Conservation (phyloP, 2,113 vertebrate genomes). For the Orientallactaga bullata region DNA sequence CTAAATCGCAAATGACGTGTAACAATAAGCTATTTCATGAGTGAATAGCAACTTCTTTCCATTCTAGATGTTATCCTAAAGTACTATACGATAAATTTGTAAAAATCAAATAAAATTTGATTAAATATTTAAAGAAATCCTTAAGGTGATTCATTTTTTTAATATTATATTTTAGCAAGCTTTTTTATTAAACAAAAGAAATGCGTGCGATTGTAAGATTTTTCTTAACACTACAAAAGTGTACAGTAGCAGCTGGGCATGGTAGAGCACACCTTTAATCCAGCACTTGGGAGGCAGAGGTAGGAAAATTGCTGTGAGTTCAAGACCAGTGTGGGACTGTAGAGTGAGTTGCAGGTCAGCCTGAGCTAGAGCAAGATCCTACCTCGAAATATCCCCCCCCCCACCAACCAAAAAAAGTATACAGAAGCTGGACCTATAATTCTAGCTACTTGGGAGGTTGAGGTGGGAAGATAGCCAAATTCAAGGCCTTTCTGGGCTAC, state of each 20-base stretch:
- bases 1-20: conserved; percentile 11
- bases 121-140: conserved; percentile 68
- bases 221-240: not conserved
- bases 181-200: conserved; percentile 64
- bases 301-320: not conserved
- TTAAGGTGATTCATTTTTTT: conserved; percentile 56
- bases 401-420: too few species aligned
- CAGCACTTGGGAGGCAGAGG: not conserved
- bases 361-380: too few species aligned
- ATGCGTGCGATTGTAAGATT: not conserved
- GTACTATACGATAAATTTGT: conserved; percentile 22
- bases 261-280: not conserved
- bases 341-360: too few species aligned
- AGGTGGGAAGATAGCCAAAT: too few species aligned
- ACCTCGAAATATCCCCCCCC: too few species aligned
- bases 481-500: too few species aligned
- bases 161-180: conserved; percentile 54
- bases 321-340: too few species aligned
- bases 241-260: not conserved
- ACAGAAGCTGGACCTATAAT: too few species aligned
- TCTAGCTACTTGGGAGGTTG: too few species aligned
- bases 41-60: conserved; percentile 26
- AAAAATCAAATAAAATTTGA: conserved; percentile 71
- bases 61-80: conserved; percentile 2
- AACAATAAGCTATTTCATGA: conserved; percentile 17